Conservation (phyloP, 2,113 vertebrate species). For the Lipotes vexillifer region DNA sequence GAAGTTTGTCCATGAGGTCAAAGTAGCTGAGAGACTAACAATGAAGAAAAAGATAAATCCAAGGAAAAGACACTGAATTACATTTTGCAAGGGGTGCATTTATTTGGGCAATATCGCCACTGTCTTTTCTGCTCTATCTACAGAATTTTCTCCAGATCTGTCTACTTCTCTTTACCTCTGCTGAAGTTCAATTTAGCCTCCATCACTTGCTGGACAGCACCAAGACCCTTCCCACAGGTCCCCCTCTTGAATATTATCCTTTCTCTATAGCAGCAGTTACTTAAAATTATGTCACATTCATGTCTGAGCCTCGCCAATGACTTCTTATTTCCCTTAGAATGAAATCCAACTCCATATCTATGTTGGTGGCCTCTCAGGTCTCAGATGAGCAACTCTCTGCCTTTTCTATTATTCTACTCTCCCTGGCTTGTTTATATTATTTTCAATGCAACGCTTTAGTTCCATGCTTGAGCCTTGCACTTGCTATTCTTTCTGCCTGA, state of each 20-base stretch:
- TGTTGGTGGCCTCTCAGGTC: background rate
- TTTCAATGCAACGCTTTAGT: background rate
- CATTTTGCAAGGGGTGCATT: background rate
- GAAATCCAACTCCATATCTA: background rate
- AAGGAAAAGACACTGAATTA: background rate
- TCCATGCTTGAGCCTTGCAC: background rate
- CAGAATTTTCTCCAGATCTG: background rate
- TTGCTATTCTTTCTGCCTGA: background rate
- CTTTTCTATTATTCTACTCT: background rate
- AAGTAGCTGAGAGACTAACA: background rate
- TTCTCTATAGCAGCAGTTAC: background rate
- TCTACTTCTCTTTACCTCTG: background rate
- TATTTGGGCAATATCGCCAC: background rate
- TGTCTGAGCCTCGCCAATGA: background rate
- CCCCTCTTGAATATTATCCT: background rate
- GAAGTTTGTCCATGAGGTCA: background rate
- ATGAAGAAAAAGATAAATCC: background rate
- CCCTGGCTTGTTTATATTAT: background rate
- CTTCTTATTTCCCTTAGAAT: background rate
- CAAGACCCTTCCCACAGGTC: background rate
- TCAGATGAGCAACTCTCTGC: background rate
- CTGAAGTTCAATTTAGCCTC: background rate
- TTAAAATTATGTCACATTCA: background rate
- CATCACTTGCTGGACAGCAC: background rate
- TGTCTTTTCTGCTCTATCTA: background rate